A percentile compares a stretch with the other conserved stretches of the same genome.
These are phyloP conservation scores for Sebastes iracundus DNA, from an alignment of 2,797 vertebrate species.

Conservation along the genomic window DNA sequence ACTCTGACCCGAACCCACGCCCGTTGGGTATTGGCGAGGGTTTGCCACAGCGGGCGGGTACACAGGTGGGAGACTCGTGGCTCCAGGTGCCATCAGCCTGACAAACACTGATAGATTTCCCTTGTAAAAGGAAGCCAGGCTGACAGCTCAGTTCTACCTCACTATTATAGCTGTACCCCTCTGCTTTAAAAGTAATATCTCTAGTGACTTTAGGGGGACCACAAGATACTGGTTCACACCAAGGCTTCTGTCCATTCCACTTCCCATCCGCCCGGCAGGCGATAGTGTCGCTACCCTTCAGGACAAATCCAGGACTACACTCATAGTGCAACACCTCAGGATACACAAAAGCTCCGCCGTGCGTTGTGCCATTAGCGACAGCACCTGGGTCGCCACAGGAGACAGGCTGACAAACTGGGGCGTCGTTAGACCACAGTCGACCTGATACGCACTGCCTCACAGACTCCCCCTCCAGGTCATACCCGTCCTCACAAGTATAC, in stretches of 20 bases:
- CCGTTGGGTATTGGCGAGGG: constrained; percentile 83
- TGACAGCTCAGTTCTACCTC: constrained; percentile 85
- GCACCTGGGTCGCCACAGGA: constrained; percentile 84
- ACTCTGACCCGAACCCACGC: constrained; percentile 82
- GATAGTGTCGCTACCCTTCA: constrained; percentile 83
- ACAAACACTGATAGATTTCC: constrained; percentile 84
- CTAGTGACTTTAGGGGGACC: constrained; percentile 80
- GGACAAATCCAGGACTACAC: constrained; percentile 88
- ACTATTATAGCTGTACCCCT: constrained; percentile 84
- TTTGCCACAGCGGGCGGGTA: constrained; percentile 81
- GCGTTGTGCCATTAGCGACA: constrained; percentile 82
- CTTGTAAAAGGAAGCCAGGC: constrained; percentile 87
- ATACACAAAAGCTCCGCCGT: constrained; percentile 81
- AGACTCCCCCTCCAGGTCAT: constrained; percentile 85
- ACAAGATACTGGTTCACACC: constrained; percentile 89
- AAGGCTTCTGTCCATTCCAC: constrained; percentile 88
- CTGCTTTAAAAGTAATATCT: constrained; percentile 83
- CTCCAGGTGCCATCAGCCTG: constrained; percentile 93
- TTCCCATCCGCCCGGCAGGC: constrained; percentile 85
- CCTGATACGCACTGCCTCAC: constrained; percentile 88
- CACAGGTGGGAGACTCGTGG: constrained; percentile 82
- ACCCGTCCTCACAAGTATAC: constrained; percentile 90
- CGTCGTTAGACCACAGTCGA: constrained; percentile 86
- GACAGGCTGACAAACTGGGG: constrained; percentile 84
- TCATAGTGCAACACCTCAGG: constrained; percentile 83